A percentile compares a stretch with the other conserved stretches of the same genome.
Conservation (phyloP, 2,113 vertebrate species). For the Alligator sinensis region DNA sequence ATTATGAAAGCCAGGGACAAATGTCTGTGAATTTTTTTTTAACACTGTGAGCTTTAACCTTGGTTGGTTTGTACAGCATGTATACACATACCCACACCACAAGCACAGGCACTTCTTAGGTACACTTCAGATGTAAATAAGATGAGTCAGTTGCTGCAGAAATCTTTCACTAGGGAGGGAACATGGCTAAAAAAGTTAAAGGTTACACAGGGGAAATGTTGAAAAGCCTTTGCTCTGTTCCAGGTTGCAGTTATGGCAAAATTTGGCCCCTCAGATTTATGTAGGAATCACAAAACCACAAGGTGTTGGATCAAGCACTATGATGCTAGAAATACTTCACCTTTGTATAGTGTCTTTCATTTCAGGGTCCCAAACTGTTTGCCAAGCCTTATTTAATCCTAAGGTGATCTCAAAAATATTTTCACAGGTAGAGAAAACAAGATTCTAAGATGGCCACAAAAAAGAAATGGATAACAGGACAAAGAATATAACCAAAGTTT, state of each 20-base stretch:
- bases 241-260: background rate
- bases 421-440: background rate
- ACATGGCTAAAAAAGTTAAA: background rate
- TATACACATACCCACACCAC: background rate
- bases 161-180: conserved; percentile 5
- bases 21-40: background rate
- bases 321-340: background rate
- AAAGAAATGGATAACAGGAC: background rate
- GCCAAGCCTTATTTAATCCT: background rate
- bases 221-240: background rate
- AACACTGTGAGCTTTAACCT: background rate
- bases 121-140: background rate
- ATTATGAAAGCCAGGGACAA: background rate
- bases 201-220: background rate
- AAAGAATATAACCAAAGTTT: background rate
- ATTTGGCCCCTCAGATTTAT: background rate
- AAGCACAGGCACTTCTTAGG: background rate
- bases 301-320: background rate
- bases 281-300: background rate
- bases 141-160: background rate
- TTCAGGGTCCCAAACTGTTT: background rate
- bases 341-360: background rate
- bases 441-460: rapidly evolving
- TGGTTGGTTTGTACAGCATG: background rate
- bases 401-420: background rate